Base-by-base conservation (phyloP, 2,113 vertebrate genomes). In the Prunella fulvescens region DNA sequence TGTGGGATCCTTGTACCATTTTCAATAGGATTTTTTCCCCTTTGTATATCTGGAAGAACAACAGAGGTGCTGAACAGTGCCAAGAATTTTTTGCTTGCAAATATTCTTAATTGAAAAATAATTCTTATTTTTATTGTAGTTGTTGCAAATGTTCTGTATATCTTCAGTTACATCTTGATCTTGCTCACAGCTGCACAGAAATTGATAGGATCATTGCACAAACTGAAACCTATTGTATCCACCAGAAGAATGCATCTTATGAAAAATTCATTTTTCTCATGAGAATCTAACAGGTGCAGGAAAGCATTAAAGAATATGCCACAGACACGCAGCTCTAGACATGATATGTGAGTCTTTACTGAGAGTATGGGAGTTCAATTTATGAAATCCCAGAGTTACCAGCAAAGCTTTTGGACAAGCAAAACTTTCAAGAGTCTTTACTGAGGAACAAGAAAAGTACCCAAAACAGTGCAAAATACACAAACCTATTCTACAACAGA, bases 241-340 rank as follows among this genome's bases (percentile, higher is more conserved):
- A 92, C 64, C 47, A 86, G 60, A 96, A 94, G 56, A 96, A 97
- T 96, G 85, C 67, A 71, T 94, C 88, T 37, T 84, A 90, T 48
- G 72, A 94, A 96, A 94, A 96, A 95, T 67, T 90, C 29, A 86
- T 96, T 96, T 96, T 96, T 88, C 94, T 96, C 95, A 71, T 88
- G 93, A 92, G 79, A 95, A 51, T 78, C 64, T 80, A 94, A 92
- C 93, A 97, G 94, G 92, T 97, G 95, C 90, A 88, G 57, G 88
- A 81, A 81, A 93, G 76, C 66, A 78, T 86, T 94, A 70, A 93
- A 91, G 85, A 92, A 83, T 88, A 96, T 37, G 74, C 58, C 76
- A 90, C 39, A 94, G 94, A 81, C 64, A 47, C 0, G 2, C 79
- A 92, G 88, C 79, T 86, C 85, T 62, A 62, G 90, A 88, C 50